A percentile compares a stretch with the other conserved stretches of the same genome.
phyloP scores from a whole-genome alignment of 2,797 vertebrate species.

The Anolis apletophallus region DNA sequence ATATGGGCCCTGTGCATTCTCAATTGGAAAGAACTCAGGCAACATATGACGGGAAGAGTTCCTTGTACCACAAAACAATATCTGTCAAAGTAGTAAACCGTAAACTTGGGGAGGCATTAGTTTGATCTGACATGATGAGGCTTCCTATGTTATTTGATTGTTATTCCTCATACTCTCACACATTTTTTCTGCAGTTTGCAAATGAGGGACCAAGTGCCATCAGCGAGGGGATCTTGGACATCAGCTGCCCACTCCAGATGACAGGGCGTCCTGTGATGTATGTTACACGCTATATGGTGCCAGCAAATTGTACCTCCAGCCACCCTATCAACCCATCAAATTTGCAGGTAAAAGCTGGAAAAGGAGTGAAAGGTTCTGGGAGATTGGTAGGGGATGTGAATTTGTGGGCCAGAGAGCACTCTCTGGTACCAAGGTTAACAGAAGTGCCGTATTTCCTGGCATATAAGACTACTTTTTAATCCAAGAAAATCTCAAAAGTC shows the following conservation, averaged over 20 bases:
- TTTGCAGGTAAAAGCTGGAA: slow-evolving; percentile 80
- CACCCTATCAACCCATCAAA: slow-evolving; percentile 78
- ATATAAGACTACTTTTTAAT: too few relatives aligned
- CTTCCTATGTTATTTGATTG: not conserved
- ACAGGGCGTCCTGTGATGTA: slow-evolving; percentile 86
- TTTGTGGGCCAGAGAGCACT: not conserved
- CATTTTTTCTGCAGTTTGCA: slow-evolving; percentile 81
- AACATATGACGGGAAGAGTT: not conserved
- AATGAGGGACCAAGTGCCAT: slow-evolving; percentile 92
- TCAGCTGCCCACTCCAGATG: slow-evolving; percentile 85
- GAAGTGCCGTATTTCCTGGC: too few relatives aligned
- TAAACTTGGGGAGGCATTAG: not conserved
- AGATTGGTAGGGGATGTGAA: not conserved
- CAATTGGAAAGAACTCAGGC: not conserved
- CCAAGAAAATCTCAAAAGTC: too few relatives aligned
- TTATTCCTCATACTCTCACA: not conserved
- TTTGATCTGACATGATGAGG: not conserved
- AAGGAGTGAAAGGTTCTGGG: not conserved
- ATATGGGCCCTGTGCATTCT: not conserved
- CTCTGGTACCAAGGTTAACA: not conserved
- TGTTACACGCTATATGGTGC: slow-evolving; percentile 81
- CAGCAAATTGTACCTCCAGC: slow-evolving; percentile 86
- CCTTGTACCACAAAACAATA: not conserved
- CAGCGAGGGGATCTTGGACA: slow-evolving; percentile 84
- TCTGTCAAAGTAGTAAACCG: not conserved